These are phyloP conservation scores for Chrysodeixis includens DNA, from an alignment of 2,888 invertebrate genomes.

Conservation along the genomic window DNA sequence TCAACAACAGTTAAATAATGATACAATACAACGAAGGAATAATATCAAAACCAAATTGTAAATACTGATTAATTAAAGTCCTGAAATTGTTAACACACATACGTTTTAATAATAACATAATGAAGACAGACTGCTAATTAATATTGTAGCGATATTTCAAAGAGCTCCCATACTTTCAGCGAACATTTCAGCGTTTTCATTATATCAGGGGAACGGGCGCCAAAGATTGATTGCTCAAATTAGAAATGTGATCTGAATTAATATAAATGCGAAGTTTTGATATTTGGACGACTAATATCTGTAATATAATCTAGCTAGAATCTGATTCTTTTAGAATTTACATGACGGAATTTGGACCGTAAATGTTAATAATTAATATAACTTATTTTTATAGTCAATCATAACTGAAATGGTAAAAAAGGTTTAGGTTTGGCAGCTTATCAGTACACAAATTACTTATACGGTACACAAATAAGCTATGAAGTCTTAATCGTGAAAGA, in stretches of 20 bases:
- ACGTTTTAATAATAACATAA: conserved; percentile 4
- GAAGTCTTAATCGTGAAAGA: too few species aligned
- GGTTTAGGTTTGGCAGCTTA: too few species aligned
- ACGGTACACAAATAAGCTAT: too few species aligned
- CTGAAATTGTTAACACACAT: not conserved
- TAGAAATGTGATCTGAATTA: conserved; percentile 4
- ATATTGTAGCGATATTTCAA: conserved; percentile 4
- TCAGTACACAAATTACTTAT: too few species aligned
- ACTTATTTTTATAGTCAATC: too few species aligned
- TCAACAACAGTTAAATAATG: not conserved
- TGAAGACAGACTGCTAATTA: conserved; percentile 4
- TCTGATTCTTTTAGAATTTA: too few species aligned
- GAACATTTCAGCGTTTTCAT: conserved; percentile 4
- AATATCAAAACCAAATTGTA: not conserved
- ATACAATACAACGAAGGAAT: not conserved
- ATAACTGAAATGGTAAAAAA: too few species aligned
- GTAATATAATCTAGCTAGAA: not conserved
- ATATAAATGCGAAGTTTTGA: conserved; percentile 3
- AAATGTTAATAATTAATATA: too few species aligned
- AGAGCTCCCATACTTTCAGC: conserved; percentile 1
- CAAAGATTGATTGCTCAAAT: conserved; percentile 4
- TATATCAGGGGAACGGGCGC: not conserved
- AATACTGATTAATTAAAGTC: conserved; percentile 2
- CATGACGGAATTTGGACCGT: too few species aligned
- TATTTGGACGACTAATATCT: conserved; percentile 1